phyloP scores from a whole-genome alignment of 2,888 invertebrate genomes.

The Lasioglossum oenotherae region DNA sequence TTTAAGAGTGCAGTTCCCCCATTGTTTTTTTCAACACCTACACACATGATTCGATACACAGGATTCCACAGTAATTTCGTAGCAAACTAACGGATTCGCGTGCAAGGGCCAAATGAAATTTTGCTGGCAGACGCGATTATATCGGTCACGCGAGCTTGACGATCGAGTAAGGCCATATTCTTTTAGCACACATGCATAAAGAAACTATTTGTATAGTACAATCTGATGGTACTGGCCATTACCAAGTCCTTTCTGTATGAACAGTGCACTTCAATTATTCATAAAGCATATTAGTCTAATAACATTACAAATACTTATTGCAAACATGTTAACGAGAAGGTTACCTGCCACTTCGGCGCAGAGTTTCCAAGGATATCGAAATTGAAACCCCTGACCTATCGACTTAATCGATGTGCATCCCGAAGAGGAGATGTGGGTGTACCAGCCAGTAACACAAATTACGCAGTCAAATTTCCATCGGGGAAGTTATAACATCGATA shows the following conservation, averaged over 20 bases:
- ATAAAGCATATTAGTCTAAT: not conserved
- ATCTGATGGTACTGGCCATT: conserved; percentile 16
- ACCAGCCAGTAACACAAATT: not conserved
- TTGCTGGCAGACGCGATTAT: conserved; percentile 16
- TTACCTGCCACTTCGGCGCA: not conserved
- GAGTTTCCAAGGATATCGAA: not conserved
- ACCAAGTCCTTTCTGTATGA: not conserved
- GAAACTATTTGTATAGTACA: conserved; percentile 8
- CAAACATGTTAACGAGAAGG: not conserved
- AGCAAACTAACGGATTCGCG: conserved; percentile 24
- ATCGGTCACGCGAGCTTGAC: conserved; percentile 29
- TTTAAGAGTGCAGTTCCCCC: not conserved
- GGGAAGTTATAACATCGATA: not conserved
- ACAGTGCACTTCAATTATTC: not conserved
- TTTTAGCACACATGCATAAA: conserved; percentile 1
- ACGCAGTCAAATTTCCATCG: not conserved
- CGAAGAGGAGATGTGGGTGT: not conserved
- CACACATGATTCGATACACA: not conserved
- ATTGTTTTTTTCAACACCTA: not conserved
- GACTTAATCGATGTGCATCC: not conserved
- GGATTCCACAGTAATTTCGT: conserved; percentile 1
- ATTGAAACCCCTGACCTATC: not conserved
- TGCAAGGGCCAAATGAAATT: conserved; percentile 38
- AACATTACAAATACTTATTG: not conserved
- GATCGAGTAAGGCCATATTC: conserved; percentile 25